Evolutionary conservation across 2,888 invertebrate species (phyloP).

Genomic region (Tetanocera ferruginea): DNA sequence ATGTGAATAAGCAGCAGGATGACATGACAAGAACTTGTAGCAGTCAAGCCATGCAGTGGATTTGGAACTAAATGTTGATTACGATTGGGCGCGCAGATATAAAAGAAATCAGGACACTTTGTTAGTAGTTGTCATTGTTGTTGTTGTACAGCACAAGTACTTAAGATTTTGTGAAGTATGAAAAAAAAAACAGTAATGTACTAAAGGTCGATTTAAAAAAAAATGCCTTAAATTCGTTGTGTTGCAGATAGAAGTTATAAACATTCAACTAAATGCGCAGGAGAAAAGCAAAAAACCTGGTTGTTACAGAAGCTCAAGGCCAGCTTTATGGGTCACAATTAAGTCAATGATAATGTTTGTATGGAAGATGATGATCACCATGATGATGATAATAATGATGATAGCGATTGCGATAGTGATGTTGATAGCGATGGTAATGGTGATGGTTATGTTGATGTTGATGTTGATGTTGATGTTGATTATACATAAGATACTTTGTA

Average conservation of each 20-base stretch:
- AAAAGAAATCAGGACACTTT: conserved; percentile 3
- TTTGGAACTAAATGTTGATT: conserved; percentile 18
- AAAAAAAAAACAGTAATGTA: background rate
- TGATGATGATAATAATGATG: background rate
- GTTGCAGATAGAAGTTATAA: too few species aligned
- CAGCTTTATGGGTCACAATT: too few species aligned
- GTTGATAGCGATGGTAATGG: too few species aligned
- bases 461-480: too few species aligned
- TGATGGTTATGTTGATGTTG: too few species aligned
- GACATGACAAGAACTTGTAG: conserved; percentile 12
- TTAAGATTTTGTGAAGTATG: background rate
- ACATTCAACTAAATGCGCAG: too few species aligned
- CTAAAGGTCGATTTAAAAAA: background rate
- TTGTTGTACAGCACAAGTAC: background rate
- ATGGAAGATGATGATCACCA: background rate
- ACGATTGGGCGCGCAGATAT: conserved; percentile 13
- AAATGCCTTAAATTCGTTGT: background rate
- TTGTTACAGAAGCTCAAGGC: too few species aligned
- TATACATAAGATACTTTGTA: too few species aligned
- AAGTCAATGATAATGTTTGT: background rate
- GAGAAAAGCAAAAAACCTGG: too few species aligned
- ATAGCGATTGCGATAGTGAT: background rate
- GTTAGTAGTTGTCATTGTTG: background rate
- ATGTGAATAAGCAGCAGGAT: background rate
- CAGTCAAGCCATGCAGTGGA: conserved; percentile 9